Base-by-base conservation (phyloP, 1,140 invertebrate genomes). In the Drosophila ananassae region DNA sequence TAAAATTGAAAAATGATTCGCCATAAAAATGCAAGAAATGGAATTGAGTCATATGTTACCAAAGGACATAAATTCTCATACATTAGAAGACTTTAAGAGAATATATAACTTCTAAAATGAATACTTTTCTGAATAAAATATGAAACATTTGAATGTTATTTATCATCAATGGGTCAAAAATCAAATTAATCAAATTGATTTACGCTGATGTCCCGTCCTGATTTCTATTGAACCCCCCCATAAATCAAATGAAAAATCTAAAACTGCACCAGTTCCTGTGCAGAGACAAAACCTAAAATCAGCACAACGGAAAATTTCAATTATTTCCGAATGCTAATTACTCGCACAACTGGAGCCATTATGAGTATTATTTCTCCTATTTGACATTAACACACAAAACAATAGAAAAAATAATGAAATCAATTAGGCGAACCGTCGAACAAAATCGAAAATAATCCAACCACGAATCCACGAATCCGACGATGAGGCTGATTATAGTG, bases 271-370 rank as follows among this genome's bases (percentile, higher is more conserved):
- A 54, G 48, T 73, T 72, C 56, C 67, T 50, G 50, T 46, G 60
- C 52, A 54, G 44, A 32, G 51, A 13, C 47, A 56, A 24, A 21
- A 30, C 66, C 50, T 25, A 64, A 63, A 28, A 55, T 32, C 17
- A 47, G 32, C 61, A 44, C 56, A 62, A 21, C 55, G 60, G 34
- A 59, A 47, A 63, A 63, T 76, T 67, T 74, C 66, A 79, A 83
- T 83, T 79, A 83, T 79, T 73, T 73, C 57, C 52, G 37, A 56
- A 48, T 46, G 41, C 51, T 85, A 85, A 80, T 84, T 80, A 84
- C 67, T 61, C 52, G 39, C 21, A n/a, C 46, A 61, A 44, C 46
- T 54, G 30, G 17, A 52, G 47, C 37, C 39, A 56, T 59, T 57
- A 54, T 53, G 61, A 67, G 67, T 66, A 66, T 58, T 67, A 53